Percentiles rank a stretch among this genome's conserved stretches.
Conservation (phyloP, 2,797 vertebrate genomes). For the Premnoplex brunnescens region DNA sequence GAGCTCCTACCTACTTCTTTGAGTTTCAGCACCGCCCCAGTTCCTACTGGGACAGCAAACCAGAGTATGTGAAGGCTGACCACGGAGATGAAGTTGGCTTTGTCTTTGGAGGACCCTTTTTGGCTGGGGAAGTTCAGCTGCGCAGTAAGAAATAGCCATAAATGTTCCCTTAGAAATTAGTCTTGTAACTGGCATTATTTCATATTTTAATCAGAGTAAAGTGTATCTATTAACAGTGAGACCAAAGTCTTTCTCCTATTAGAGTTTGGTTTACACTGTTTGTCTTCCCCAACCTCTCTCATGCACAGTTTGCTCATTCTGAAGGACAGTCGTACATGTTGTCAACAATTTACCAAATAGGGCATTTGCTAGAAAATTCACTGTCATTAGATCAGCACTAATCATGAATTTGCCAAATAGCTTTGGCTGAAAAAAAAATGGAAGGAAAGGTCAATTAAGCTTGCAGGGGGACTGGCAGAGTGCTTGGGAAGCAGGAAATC, state of each 20-base stretch:
- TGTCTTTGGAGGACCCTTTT: conserved; percentile 84
- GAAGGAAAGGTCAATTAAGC: background rate
- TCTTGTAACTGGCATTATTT: background rate
- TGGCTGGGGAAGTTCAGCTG: conserved; percentile 65
- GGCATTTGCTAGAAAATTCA: background rate
- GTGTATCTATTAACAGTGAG: background rate
- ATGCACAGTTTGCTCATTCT: background rate
- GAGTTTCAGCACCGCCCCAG: conserved; percentile 80
- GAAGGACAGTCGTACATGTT: background rate
- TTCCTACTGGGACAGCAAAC: conserved; percentile 67
- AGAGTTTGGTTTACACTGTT: background rate
- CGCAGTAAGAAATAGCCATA: conserved; percentile 1
- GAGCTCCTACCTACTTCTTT: conserved; percentile 82
- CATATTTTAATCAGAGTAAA: background rate
- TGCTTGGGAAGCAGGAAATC: background rate
- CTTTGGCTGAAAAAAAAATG: background rate
- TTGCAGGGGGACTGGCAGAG: background rate
- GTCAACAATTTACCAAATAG: background rate
- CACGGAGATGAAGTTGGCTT: conserved; percentile 83
- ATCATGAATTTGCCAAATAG: background rate
- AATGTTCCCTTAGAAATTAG: background rate
- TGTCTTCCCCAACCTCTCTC: background rate
- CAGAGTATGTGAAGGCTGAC: conserved; percentile 85
- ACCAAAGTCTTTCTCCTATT: background rate
- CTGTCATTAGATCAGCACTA: background rate